These are phyloP conservation scores for Argyra leucocephala DNA, from an alignment of 2,888 invertebrate species.

Conservation along the genomic window DNA sequence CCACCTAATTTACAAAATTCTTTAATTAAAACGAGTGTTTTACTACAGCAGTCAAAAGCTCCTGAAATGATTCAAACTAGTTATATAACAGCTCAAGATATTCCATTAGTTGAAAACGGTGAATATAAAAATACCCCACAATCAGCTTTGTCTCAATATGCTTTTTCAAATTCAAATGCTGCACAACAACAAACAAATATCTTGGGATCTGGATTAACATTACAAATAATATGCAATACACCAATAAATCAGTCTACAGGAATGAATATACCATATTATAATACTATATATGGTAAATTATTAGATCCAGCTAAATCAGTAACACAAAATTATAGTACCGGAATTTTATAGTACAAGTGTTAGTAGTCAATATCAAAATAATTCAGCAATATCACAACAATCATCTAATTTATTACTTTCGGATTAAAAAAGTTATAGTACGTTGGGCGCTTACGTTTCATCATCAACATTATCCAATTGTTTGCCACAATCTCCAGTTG, in stretches of 20 bases:
- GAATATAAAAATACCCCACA: neutral
- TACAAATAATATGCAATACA: conserved; percentile 17
- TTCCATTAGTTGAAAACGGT: neutral
- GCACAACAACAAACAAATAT: neutral
- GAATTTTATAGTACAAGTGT: too few species aligned
- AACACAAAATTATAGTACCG: neutral
- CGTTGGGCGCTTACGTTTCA: conserved; percentile 28
- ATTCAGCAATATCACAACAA: conserved; percentile 15
- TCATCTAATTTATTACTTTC: conserved; percentile 30
- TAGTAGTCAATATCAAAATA: neutral
- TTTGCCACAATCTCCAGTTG: too few species aligned
- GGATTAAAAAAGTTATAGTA: conserved; percentile 33
- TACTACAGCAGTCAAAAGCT: neutral
- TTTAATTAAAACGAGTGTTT: neutral
- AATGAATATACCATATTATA: conserved; percentile 35
- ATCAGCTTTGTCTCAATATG: neutral
- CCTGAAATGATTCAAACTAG: neutral
- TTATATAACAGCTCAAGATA: neutral
- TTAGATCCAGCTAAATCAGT: conserved; percentile 42
- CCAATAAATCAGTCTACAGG: conserved; percentile 14
- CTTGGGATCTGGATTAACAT: conserved; percentile 14
- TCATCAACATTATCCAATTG: conserved; percentile 25
- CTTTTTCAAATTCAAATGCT: neutral
- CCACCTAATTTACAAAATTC: neutral
- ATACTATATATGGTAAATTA: conserved; percentile 45